These are phyloP conservation scores for Gastracanthus pulcherrimus DNA, from an alignment of 2,888 invertebrate species.

Conservation along the genomic window DNA sequence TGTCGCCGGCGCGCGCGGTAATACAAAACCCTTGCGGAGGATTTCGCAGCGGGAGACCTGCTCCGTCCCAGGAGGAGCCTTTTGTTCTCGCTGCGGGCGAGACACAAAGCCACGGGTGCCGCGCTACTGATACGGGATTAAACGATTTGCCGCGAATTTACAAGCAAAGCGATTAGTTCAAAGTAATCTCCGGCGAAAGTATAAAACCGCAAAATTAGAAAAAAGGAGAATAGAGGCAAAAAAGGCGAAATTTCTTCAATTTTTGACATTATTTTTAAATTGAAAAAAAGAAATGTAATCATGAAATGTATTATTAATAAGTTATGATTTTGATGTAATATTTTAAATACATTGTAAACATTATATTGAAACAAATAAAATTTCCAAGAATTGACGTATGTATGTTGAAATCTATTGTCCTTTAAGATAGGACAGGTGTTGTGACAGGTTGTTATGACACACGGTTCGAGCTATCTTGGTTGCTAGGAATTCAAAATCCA, in stretches of 20 bases:
- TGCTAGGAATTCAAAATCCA: constrained; percentile 3
- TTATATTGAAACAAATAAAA: too few species aligned
- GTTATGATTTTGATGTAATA: too few species aligned
- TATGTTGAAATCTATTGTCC: constrained; percentile 32
- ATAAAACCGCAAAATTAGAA: not conserved
- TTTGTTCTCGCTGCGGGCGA: constrained; percentile 65
- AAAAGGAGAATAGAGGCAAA: too few species aligned
- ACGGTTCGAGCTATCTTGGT: not conserved
- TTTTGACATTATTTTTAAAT: not conserved
- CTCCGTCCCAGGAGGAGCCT: constrained; percentile 62
- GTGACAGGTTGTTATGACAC: constrained; percentile 12
- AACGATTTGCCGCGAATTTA: constrained; percentile 44
- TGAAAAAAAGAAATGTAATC: not conserved
- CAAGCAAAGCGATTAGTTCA: constrained; percentile 39
- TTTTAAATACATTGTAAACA: too few species aligned
- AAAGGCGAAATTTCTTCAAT: not conserved
- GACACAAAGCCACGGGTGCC: constrained; percentile 60
- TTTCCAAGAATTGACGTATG: not conserved
- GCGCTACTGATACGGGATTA: constrained; percentile 43
- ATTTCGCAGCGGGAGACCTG: constrained; percentile 63
- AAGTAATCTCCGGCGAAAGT: constrained; percentile 19
- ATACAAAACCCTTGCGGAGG: constrained; percentile 49
- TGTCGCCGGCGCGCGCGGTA: not conserved
- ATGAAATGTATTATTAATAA: too few species aligned
- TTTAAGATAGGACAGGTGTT: not conserved